Evolutionary conservation across 1,140 invertebrate species (phyloP).

Genomic region (Heliconius nattereri): DNA sequence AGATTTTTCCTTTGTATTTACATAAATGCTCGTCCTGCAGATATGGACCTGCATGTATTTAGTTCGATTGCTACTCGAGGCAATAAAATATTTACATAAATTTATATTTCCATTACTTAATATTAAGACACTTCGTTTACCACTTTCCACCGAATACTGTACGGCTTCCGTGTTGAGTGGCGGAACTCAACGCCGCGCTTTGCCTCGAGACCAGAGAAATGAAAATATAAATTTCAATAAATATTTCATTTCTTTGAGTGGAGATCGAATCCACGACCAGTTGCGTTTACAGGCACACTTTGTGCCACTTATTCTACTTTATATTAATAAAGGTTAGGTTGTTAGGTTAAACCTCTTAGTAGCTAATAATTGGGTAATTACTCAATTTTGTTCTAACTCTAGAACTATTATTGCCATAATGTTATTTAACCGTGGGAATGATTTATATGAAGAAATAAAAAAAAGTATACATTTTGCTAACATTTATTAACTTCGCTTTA

Average conservation of each 20-base stretch:
- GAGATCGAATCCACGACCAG: not conserved
- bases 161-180: not conserved
- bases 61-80: no score
- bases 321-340: no score
- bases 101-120: no score
- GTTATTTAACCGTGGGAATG: constrained; percentile 6
- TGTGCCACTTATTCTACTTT: no score
- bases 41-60: no score
- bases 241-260: not conserved
- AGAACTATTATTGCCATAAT: constrained; percentile 21
- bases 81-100: no score
- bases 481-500: constrained; percentile 29
- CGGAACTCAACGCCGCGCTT: not conserved
- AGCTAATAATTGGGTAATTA: constrained; percentile 25
- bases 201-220: not conserved
- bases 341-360: not conserved
- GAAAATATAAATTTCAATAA: not conserved
- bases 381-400: constrained; percentile 15
- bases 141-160: not conserved
- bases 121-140: not conserved
- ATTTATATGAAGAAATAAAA: constrained; percentile 19
- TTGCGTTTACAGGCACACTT: not conserved
- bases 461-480: constrained; percentile 37
- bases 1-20: no score
- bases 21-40: no score